A percentile compares a stretch with the other conserved stretches of the same genome.
Evolutionary conservation across 2,888 invertebrate genomes (phyloP).

Genomic region (Cheilosia impressa): DNA sequence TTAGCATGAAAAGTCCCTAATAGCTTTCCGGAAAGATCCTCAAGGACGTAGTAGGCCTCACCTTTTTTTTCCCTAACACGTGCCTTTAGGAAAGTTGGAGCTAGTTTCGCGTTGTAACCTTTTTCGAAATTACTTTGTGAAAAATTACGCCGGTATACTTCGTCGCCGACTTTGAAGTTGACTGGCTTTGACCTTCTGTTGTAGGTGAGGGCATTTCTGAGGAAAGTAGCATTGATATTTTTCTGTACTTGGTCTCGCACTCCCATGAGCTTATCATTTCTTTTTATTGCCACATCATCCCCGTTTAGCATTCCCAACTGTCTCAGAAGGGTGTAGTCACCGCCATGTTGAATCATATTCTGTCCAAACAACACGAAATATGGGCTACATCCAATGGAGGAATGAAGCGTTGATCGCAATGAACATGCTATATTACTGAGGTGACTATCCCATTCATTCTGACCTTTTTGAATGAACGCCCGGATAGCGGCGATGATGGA

Average conservation of each 20-base stretch:
- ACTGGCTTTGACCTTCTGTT: slow-evolving; percentile 24
- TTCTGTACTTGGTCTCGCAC: slow-evolving; percentile 6
- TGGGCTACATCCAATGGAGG: slow-evolving; percentile 43
- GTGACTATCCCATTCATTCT: slow-evolving; percentile 63
- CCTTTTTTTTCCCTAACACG: slow-evolving; percentile 29
- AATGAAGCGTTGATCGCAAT: slow-evolving; percentile 22
- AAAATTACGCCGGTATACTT: slow-evolving; percentile 51
- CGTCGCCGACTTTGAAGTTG: slow-evolving; percentile 26
- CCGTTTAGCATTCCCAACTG: slow-evolving; percentile 15
- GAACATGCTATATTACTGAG: slow-evolving; percentile 36
- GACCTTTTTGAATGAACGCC: slow-evolving; percentile 43
- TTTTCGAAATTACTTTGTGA: slow-evolving; percentile 35
- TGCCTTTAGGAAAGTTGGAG: slow-evolving; percentile 45
- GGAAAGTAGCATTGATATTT: slow-evolving; percentile 15
- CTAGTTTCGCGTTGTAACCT: slow-evolving; percentile 49
- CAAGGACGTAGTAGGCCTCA: slow-evolving; percentile 23
- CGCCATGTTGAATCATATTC: slow-evolving; percentile 35
- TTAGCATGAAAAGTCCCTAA: background rate
- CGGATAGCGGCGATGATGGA: slow-evolving; percentile 54
- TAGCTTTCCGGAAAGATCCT: slow-evolving; percentile 34
- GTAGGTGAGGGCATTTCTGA: slow-evolving; percentile 13
- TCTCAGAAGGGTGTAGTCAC: background rate
- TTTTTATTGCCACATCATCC: background rate
- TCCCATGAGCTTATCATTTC: background rate
- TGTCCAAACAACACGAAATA: slow-evolving; percentile 64